phyloP scores from a whole-genome alignment of 2,888 invertebrate genomes.

The Oxyscelio sp. region DNA sequence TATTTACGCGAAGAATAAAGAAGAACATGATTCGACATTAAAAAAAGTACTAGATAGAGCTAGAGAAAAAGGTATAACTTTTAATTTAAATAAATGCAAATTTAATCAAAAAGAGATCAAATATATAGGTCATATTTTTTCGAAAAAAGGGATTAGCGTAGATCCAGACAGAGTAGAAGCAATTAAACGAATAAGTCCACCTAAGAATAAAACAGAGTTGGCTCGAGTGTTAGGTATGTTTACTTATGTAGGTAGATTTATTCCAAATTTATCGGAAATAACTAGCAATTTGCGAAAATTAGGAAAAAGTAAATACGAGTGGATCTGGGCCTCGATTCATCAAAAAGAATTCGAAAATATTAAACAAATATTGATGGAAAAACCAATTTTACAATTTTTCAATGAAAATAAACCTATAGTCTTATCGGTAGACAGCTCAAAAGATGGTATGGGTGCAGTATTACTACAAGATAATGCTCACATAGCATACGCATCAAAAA shows the following conservation, averaged over 20 bases:
- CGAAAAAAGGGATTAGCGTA: conserved; percentile 56
- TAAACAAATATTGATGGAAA: conserved; percentile 65
- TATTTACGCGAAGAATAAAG: too few species aligned
- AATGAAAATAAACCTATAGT: conserved; percentile 28
- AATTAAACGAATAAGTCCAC: conserved; percentile 55
- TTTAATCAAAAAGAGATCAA: conserved; percentile 51
- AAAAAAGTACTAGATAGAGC: too few species aligned
- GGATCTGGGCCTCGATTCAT: conserved; percentile 77
- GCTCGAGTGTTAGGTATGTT: conserved; percentile 75
- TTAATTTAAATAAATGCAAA: too few species aligned
- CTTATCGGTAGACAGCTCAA: conserved; percentile 51
- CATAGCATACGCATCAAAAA: background rate
- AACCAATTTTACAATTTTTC: conserved; percentile 57
- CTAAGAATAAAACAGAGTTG: conserved; percentile 52
- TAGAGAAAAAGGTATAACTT: too few species aligned
- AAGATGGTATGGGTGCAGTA: conserved; percentile 65
- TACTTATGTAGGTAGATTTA: conserved; percentile 79
- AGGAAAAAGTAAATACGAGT: conserved; percentile 68
- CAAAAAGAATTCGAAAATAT: conserved; percentile 71
- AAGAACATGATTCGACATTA: too few species aligned
- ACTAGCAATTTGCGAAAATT: conserved; percentile 73
- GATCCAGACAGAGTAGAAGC: conserved; percentile 67
- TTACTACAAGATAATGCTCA: conserved; percentile 75
- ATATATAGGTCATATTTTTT: conserved; percentile 62
- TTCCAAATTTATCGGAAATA: conserved; percentile 76